Percentiles rank a stretch among this genome's conserved stretches.
These are phyloP conservation scores for Pristiophorus japonicus DNA, from an alignment of 2,113 vertebrate genomes.

Conservation along the genomic window DNA sequence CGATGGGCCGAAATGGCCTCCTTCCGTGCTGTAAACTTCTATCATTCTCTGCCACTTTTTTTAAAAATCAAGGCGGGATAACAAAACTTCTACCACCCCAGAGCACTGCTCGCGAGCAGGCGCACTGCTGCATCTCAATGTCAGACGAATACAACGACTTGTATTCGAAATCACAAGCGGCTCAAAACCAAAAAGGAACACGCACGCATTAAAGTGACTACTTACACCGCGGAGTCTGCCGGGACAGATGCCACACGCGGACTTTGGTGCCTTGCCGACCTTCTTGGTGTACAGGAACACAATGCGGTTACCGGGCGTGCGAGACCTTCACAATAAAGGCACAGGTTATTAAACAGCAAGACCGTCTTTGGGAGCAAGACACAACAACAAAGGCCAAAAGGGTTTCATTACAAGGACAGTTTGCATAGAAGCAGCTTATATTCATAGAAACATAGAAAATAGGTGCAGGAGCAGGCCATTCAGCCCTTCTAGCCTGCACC, in stretches of 20 bases:
- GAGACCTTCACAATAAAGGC: conserved; percentile 63
- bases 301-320: conserved; percentile 92
- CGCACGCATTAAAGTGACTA: conserved; percentile 34
- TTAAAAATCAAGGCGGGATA: background rate
- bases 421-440: background rate
- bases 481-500: too few relatives aligned
- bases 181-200: background rate
- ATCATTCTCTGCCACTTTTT: background rate
- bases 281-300: conserved; percentile 99
- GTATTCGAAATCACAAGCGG: background rate
- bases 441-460: too few relatives aligned
- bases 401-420: background rate
- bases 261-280: conserved; percentile 93
- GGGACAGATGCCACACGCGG: conserved; percentile 89
- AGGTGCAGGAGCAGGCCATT: too few relatives aligned
- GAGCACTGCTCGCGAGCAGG: background rate
- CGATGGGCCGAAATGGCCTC: too few relatives aligned
- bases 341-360: background rate
- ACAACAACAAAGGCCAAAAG: background rate
- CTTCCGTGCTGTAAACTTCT: too few relatives aligned
- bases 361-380: background rate
- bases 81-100: background rate
- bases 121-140: background rate
- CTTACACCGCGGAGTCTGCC: conserved; percentile 94
- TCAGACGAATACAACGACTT: background rate